Percentiles rank a stretch among this genome's conserved stretches.
Evolutionary conservation across 2,113 vertebrate genomes (phyloP).

Genomic region (Rhagologus leucostigma): DNA sequence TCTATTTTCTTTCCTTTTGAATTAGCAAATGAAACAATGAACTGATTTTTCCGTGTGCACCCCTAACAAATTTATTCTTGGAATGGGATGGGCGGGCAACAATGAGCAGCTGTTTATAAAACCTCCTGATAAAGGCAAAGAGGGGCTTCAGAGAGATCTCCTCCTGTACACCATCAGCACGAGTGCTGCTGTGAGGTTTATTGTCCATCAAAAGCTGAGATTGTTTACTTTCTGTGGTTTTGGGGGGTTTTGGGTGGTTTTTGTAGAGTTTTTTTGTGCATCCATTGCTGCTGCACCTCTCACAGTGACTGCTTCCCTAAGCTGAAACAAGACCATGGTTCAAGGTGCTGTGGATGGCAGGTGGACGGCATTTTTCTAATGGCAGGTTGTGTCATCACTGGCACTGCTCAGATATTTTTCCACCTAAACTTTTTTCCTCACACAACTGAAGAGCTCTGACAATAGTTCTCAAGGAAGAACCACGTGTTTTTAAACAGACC

Average conservation of each 20-base stretch:
- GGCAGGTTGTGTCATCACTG: background rate
- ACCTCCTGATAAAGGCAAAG: background rate
- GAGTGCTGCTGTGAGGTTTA: background rate
- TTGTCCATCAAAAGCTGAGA: background rate
- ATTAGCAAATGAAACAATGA: background rate
- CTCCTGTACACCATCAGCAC: background rate
- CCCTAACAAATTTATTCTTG: too few species aligned
- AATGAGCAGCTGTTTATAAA: background rate
- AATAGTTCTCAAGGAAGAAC: background rate
- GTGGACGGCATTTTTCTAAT: background rate
- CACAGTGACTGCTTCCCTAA: background rate
- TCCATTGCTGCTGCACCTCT: background rate
- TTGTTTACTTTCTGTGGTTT: rapidly evolving
- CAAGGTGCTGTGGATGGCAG: background rate
- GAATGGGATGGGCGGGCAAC: background rate
- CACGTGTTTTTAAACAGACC: rapidly evolving
- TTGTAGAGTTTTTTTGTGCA: background rate
- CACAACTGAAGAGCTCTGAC: background rate
- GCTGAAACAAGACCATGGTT: background rate
- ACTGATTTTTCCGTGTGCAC: background rate
- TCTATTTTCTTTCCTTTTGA: background rate
- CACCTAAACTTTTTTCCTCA: background rate
- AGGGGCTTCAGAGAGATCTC: background rate
- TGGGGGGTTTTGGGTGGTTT: rapidly evolving
- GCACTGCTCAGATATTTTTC: background rate